Base-by-base conservation (phyloP, 2,797 vertebrate species). In the Argentina silus region DNA sequence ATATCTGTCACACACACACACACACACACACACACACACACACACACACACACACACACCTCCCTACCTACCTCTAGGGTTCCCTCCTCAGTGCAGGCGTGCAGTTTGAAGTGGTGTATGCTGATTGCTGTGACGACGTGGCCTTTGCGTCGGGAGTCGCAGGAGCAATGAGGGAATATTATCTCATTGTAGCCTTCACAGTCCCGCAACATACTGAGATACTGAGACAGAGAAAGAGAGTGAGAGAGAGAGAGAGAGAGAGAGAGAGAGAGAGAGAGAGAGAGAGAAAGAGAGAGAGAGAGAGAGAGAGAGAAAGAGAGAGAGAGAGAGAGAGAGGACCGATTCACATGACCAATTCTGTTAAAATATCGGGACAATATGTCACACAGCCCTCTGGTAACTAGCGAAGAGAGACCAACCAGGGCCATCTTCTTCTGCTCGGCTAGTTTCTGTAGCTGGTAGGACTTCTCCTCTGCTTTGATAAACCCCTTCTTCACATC, bases 121-220 rank as follows among this genome's bases (percentile, higher is more conserved):
- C 97, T 97, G 90, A 98, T 96, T 87, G 97, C 96, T 0, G 96
- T 97, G 85, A 97, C 89, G 3, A 99, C 97, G 0, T 99, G 97
- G 5, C 97, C 97, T 91, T 97, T 97, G 70, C 97, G 93, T 4
- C 97, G 91, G 0, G 97, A 99, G 91, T 99, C 97, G 0, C 97
- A 99, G 74, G 97, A 94, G 87, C 97, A 99, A 85, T 99, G 97
- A 3, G 97, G 97, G 90, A 99, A 99, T 70, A 95, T 93, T 82
- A 99, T 96, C 90, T 98, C 97, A 45, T 96, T 98, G 93, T 98
- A 99, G 70, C 97, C 96, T 75, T 98, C 97, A 0, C 97, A 98
- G 0, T 92, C 91, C 80, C 97, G 92, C 75, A 99, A 81, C 93
- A 98, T 94, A 79, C 93, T 96, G 72, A 98, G 88, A 74, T 97